These are phyloP conservation scores for Sternarchorhynchus goeldii DNA, from an alignment of 2,797 vertebrate genomes.

Conservation along the genomic window DNA sequence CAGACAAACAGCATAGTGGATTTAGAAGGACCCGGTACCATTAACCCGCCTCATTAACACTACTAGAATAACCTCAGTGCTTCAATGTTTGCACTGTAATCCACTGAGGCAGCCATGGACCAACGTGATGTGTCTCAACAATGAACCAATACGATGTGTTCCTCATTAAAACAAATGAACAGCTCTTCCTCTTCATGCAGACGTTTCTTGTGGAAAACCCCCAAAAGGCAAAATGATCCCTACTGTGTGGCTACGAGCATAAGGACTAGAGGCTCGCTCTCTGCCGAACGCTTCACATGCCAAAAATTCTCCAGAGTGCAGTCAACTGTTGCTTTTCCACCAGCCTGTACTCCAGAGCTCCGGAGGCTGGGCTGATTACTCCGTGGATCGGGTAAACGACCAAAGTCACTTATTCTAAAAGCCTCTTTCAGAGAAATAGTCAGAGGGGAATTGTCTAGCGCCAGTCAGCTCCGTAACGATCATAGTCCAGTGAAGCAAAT, in stretches of 20 bases:
- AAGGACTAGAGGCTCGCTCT: no score
- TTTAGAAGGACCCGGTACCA: background rate
- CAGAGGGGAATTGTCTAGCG: background rate
- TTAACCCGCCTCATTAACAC: no score
- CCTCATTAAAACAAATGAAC: background rate
- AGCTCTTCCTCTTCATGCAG: background rate
- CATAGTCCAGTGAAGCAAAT: conserved; percentile 31
- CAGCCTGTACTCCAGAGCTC: background rate
- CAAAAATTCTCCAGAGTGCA: background rate
- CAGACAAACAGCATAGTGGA: conserved; percentile 5
- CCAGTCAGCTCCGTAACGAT: conserved; percentile 24
- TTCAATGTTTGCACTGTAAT: background rate
- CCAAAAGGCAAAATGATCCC: no score
- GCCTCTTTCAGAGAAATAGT: background rate
- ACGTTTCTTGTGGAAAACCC: background rate
- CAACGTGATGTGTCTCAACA: background rate
- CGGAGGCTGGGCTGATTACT: background rate
- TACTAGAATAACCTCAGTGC: no score
- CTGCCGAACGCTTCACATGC: no score
- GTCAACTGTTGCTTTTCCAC: background rate
- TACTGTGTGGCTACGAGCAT: no score
- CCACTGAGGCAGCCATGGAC: background rate
- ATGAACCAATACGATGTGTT: background rate
- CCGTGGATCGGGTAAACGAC: conserved; percentile 16
- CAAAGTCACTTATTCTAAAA: conserved; percentile 4